phyloP scores from a whole-genome alignment of 2,797 vertebrate species.

The Thaleichthys pacificus region DNA sequence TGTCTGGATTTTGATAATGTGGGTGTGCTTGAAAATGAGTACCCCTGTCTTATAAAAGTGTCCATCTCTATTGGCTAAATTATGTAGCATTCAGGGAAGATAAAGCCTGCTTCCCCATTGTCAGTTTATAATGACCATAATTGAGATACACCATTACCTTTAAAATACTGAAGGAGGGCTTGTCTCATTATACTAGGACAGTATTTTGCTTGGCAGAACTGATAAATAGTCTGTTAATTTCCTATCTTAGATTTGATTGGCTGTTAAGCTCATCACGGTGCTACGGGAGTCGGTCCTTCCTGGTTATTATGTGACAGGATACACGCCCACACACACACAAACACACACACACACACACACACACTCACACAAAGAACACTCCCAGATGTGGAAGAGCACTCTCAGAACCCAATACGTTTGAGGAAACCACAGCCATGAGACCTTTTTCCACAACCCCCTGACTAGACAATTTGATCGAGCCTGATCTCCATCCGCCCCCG shows the following conservation, averaged over 20 bases:
- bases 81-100: conserved; percentile 12
- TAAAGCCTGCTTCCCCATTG: conserved; percentile 31
- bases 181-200: conserved; percentile 68
- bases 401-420: no score
- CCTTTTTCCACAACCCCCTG: no score
- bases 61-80: conserved; percentile 1
- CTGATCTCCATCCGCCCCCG: no score
- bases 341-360: conserved; percentile 28
- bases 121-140: conserved; percentile 63
- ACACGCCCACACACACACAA: background rate
- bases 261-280: conserved; percentile 75
- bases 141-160: conserved; percentile 67
- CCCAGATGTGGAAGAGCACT: no score
- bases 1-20: background rate
- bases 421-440: no score
- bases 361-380: background rate
- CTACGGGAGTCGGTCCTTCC: conserved; percentile 78
- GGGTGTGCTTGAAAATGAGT: background rate
- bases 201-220: conserved; percentile 68
- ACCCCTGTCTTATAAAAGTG: background rate
- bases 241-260: conserved; percentile 86
- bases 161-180: conserved; percentile 48
- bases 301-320: conserved; percentile 69
- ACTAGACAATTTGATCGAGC: no score
- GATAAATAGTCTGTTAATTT: conserved; percentile 81